Percentiles rank a stretch among this genome's conserved stretches.
These are phyloP conservation scores for Vandiemenella viatica DNA, from an alignment of 2,888 invertebrate genomes.

Conservation along the genomic window DNA sequence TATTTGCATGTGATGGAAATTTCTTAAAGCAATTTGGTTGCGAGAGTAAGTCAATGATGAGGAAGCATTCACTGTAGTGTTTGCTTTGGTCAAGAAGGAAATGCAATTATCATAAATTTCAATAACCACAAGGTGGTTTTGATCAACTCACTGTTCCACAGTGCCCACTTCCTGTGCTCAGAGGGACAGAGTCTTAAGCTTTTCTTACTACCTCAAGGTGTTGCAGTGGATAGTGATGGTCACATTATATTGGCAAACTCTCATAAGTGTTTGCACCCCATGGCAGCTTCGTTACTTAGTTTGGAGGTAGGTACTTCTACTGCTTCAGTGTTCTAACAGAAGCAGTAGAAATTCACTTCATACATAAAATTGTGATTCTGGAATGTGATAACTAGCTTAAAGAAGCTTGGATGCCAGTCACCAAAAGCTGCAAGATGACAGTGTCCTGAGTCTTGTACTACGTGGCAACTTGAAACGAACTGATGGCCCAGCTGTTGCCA, in stretches of 20 bases:
- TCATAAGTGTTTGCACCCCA: constrained; percentile 65
- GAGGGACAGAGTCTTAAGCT: constrained; percentile 48
- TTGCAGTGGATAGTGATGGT: constrained; percentile 74
- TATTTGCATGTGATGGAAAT: constrained; percentile 67
- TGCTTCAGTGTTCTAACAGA: too few relatives aligned
- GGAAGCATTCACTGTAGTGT: constrained; percentile 72
- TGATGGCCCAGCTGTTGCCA: too few relatives aligned
- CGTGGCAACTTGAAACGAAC: too few relatives aligned
- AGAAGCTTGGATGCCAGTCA: too few relatives aligned
- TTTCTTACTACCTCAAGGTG: constrained; percentile 66
- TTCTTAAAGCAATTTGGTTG: constrained; percentile 75
- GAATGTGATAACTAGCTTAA: too few relatives aligned
- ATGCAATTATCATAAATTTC: constrained; percentile 83
- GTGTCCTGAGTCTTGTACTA: too few relatives aligned
- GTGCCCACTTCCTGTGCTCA: constrained; percentile 32
- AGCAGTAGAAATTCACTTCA: too few relatives aligned
- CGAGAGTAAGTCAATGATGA: constrained; percentile 44
- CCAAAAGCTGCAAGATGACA: too few relatives aligned
- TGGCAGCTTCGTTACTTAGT: constrained; percentile 43
- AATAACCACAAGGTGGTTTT: constrained; percentile 82
- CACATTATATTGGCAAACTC: constrained; percentile 86
- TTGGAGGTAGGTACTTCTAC: too few relatives aligned
- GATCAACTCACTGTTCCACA: constrained; percentile 45
- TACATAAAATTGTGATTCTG: too few relatives aligned
- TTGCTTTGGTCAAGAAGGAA: constrained; percentile 71